A percentile compares a stretch with the other conserved stretches of the same genome.
Conservation (phyloP, 2,888 invertebrate genomes). For the Ephialtes manifestator region DNA sequence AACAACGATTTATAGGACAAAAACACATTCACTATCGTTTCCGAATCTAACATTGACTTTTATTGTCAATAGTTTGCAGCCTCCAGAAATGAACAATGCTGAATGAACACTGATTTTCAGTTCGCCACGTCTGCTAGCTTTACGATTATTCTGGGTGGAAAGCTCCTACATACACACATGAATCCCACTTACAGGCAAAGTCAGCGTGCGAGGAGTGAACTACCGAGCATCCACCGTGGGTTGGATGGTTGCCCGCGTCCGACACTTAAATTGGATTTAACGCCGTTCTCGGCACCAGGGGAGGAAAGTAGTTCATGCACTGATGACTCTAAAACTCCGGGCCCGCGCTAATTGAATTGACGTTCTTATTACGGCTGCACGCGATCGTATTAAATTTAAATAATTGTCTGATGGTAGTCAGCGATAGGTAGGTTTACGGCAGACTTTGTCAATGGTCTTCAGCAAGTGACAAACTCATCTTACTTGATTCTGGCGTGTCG, state of each 20-base stretch:
- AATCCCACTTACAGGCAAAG: constrained; percentile 23
- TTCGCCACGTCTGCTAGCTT: constrained; percentile 18
- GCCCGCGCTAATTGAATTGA: constrained; percentile 76
- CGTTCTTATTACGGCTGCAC: constrained; percentile 76
- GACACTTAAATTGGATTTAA: constrained; percentile 70
- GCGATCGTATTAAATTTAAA: constrained; percentile 76
- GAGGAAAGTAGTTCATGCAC: constrained; percentile 74
- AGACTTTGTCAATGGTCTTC: background rate
- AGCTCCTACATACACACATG: constrained; percentile 28
- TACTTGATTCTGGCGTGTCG: background rate
- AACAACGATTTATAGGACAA: background rate
- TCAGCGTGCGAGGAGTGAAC: constrained; percentile 43
- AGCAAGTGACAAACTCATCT: background rate
- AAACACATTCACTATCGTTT: background rate
- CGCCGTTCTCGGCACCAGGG: constrained; percentile 44
- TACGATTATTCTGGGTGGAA: constrained; percentile 46
- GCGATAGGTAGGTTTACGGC: background rate
- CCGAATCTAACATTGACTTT: background rate
- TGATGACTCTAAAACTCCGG: constrained; percentile 73
- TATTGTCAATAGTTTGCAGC: background rate
- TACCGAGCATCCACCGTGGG: constrained; percentile 51
- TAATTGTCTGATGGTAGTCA: constrained; percentile 65
- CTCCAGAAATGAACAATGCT: background rate
- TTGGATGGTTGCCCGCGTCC: constrained; percentile 70
- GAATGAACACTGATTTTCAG: constrained; percentile 42